These are phyloP conservation scores for Lytechinus pictus DNA, from an alignment of 35 echinoderm and acorn worm genomes.

Conservation along the genomic window DNA sequence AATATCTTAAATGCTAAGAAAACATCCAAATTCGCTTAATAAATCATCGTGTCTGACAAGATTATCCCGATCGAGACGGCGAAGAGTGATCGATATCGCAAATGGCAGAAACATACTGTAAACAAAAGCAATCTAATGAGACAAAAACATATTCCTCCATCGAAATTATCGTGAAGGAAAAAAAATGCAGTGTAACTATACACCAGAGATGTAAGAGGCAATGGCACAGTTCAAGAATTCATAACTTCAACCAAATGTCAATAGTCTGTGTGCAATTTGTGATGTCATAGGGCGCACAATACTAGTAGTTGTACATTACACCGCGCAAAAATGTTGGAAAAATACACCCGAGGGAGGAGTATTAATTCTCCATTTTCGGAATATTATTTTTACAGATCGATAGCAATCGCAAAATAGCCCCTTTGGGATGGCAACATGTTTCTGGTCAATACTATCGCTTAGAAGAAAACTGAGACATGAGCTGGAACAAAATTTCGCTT, in stretches of 20 bases:
- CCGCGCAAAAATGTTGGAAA: neutral
- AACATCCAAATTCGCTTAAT: neutral
- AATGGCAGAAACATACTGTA: neutral
- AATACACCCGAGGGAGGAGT: neutral
- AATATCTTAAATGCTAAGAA: neutral
- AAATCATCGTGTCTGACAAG: neutral
- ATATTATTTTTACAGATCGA: neutral
- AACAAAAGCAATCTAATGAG: neutral
- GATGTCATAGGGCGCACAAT: neutral
- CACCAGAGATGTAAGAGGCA: neutral
- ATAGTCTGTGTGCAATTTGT: neutral
- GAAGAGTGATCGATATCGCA: neutral
- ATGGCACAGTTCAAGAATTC: neutral
- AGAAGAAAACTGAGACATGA: neutral
- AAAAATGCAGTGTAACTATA: neutral
- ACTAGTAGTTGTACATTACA: neutral
- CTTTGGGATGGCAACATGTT: neutral
- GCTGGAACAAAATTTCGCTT: neutral
- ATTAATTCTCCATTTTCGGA: neutral
- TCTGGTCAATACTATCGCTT: neutral
- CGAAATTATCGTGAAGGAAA: neutral
- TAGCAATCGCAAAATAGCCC: neutral
- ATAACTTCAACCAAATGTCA: neutral
- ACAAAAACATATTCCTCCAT: neutral
- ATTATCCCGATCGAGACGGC: neutral